Evolutionary conservation across 2,888 invertebrate species (phyloP).

Genomic region (Hyles lineata): DNA sequence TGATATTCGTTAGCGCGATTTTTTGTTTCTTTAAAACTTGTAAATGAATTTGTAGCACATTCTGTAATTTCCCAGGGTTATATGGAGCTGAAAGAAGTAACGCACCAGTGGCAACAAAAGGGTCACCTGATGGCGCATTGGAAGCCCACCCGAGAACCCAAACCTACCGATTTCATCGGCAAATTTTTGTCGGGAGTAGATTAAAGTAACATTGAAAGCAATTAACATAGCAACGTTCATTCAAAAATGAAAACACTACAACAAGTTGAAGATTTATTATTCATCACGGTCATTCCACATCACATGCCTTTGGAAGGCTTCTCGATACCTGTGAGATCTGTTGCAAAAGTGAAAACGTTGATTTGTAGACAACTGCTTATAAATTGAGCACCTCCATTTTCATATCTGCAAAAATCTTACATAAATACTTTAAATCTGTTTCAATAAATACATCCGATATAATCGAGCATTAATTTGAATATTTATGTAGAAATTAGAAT

Average conservation of each 20-base stretch:
- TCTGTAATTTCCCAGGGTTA: constrained; percentile 88
- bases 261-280: constrained; percentile 67
- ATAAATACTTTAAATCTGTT: constrained; percentile 14
- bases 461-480: constrained; percentile 27
- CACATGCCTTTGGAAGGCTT: constrained; percentile 69
- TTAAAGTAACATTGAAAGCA: constrained; percentile 34
- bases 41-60: too few species aligned
- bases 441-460: constrained; percentile 12
- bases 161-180: constrained; percentile 93
- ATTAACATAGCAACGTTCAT: constrained; percentile 31
- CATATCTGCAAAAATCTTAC: constrained; percentile 12
- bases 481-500: constrained; percentile 8
- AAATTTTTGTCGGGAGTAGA: constrained; percentile 90
- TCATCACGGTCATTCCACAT: constrained; percentile 73
- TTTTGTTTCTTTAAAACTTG: too few species aligned
- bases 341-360: constrained; percentile 15
- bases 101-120: constrained; percentile 94
- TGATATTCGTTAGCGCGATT: too few species aligned
- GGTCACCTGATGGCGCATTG: constrained; percentile 93
- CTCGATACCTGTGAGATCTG: constrained; percentile 31
- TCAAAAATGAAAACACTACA: constrained; percentile 49
- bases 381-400: constrained; percentile 8
- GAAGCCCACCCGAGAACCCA: constrained; percentile 90
- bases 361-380: neutral
- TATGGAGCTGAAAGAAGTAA: constrained; percentile 95